phyloP scores from a whole-genome alignment of 2,888 invertebrate genomes.

The Sphinx pinastri region DNA sequence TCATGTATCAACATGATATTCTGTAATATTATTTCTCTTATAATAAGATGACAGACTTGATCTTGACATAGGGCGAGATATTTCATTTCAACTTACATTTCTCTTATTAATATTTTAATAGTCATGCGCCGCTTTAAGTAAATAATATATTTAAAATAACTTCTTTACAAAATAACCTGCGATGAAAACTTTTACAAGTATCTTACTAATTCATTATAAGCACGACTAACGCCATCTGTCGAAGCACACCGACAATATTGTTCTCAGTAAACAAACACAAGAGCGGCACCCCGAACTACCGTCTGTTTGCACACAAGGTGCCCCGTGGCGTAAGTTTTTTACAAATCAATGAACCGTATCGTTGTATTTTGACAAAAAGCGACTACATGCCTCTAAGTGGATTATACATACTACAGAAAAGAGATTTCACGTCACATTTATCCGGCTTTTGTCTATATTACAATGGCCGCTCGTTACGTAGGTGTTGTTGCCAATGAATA shows the following conservation, averaged over 20 bases:
- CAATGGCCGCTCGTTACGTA: slow-evolving; percentile 73
- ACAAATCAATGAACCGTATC: slow-evolving; percentile 75
- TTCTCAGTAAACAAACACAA: slow-evolving; percentile 31
- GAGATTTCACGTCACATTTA: slow-evolving; percentile 81
- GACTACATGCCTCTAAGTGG: slow-evolving; percentile 81
- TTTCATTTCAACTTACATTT: too few relatives aligned
- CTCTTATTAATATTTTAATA: too few relatives aligned
- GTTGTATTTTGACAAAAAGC: slow-evolving; percentile 73
- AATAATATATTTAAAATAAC: too few relatives aligned
- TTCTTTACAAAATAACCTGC: too few relatives aligned
- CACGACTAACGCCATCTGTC: slow-evolving; percentile 58
- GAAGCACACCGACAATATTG: slow-evolving; percentile 28
- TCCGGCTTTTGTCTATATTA: slow-evolving; percentile 66
- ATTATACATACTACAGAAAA: slow-evolving; percentile 63
- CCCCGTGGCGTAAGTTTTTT: slow-evolving; percentile 77
- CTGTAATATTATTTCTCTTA: too few relatives aligned
- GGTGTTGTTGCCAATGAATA: slow-evolving; percentile 76
- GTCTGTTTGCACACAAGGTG: slow-evolving; percentile 73
- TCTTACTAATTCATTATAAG: not conserved
- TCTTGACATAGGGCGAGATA: too few relatives aligned
- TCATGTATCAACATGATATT: too few relatives aligned
- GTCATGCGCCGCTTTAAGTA: too few relatives aligned
- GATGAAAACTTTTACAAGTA: not conserved
- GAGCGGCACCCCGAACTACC: slow-evolving; percentile 37
- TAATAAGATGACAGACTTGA: too few relatives aligned